These are phyloP conservation scores for Hyperoplus lanceolatus DNA, from an alignment of 2,797 vertebrate genomes.

Conservation along the genomic window DNA sequence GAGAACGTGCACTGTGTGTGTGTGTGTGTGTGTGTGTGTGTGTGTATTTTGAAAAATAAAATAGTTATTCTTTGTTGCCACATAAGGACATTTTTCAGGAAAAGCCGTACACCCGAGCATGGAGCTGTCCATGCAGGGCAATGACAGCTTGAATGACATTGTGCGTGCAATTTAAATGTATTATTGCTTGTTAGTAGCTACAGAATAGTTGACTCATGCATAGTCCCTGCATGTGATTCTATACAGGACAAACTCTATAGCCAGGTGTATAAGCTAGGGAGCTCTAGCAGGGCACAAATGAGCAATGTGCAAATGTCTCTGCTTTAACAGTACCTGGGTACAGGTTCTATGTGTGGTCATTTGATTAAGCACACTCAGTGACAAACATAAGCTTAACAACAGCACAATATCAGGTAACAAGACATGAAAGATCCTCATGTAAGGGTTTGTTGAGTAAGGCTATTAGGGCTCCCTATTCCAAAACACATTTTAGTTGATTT, in stretches of 20 bases:
- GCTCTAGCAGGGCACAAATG: not conserved
- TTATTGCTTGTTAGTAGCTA: not conserved
- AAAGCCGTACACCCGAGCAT: not conserved
- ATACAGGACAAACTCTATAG: not conserved
- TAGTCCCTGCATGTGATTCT: not conserved
- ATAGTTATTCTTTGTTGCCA: not conserved
- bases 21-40: not conserved
- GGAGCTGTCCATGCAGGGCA: not conserved
- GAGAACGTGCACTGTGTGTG: constrained; percentile 14
- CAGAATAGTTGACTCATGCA: not conserved
- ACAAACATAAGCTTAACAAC: not conserved
- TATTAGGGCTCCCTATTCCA: not conserved
- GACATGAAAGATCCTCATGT: not conserved
- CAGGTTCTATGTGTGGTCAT: not conserved
- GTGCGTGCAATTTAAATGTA: not conserved
- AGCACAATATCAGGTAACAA: not conserved
- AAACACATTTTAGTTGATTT: not conserved
- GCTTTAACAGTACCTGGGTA: not conserved
- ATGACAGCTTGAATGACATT: not conserved
- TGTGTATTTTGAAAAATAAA: too few relatives aligned
- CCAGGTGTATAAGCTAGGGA: not conserved
- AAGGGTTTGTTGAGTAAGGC: not conserved
- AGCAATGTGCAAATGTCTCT: not conserved
- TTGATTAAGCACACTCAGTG: not conserved
- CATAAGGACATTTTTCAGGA: not conserved